phyloP scores from a whole-genome alignment of 2,113 vertebrate genomes.

The Strigops habroptila region DNA sequence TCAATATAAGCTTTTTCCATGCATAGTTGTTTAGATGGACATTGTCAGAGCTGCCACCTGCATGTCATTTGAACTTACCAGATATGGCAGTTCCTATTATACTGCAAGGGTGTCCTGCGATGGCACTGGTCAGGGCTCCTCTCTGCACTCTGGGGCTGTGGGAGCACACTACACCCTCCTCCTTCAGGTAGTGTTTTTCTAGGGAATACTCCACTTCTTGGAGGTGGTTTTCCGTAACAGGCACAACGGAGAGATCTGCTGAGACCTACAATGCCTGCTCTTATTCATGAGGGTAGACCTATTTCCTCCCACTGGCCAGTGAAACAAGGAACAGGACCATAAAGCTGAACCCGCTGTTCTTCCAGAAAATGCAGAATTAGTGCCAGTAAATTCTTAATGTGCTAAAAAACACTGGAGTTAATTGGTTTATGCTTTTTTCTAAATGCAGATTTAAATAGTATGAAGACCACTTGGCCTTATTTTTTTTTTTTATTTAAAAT shows the following conservation, averaged over 20 bases:
- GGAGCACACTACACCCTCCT: rapidly evolving
- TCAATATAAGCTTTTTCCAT: background rate
- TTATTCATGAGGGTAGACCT: background rate
- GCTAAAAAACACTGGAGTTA: background rate
- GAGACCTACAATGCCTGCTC: background rate
- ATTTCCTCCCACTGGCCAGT: background rate
- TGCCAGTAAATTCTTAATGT: background rate
- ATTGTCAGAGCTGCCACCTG: background rate
- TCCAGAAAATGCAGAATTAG: conserved; percentile 2
- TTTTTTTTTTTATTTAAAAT: background rate
- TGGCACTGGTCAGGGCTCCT: background rate
- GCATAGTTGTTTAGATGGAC: background rate
- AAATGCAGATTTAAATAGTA: background rate
- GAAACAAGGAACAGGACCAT: background rate
- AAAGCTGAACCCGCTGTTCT: background rate
- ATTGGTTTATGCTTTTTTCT: background rate
- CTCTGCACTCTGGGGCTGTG: background rate
- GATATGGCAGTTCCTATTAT: background rate
- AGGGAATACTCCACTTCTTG: background rate
- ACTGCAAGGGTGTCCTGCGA: background rate
- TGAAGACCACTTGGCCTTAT: background rate
- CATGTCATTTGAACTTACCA: background rate
- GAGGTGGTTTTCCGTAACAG: background rate
- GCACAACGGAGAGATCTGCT: background rate
- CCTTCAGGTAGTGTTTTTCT: background rate